Percentiles rank a stretch among this genome's conserved stretches.
phyloP scores from a whole-genome alignment of 2,113 vertebrate genomes.

The Notarius lentiginosus region DNA sequence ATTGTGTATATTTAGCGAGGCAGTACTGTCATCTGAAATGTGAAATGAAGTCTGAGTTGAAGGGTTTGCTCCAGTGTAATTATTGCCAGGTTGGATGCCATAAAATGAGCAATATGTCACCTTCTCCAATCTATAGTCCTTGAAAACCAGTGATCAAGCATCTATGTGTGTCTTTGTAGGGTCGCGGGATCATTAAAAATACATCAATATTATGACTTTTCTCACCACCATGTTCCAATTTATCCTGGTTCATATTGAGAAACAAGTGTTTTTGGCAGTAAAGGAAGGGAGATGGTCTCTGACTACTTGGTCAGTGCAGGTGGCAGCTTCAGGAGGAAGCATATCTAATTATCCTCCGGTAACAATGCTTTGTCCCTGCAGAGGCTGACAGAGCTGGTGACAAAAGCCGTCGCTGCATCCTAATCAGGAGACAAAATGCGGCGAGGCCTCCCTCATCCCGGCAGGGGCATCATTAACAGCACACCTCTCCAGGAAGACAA shows the following conservation, averaged over 20 bases:
- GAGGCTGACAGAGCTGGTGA: conserved; percentile 87
- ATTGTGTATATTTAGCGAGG: conserved; percentile 77
- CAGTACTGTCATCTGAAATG: conserved; percentile 77
- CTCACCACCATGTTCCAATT: conserved; percentile 3
- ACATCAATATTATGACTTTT: conserved; percentile 21
- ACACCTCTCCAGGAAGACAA: conserved; percentile 58
- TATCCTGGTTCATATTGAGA: conserved; percentile 30
- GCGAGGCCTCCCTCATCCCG: conserved; percentile 80
- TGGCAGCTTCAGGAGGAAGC: conserved; percentile 77
- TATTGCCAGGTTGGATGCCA: conserved; percentile 72
- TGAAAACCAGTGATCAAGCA: conserved; percentile 29
- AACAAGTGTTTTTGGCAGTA: conserved; percentile 34
- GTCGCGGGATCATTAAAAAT: conserved; percentile 13
- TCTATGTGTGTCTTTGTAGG: not conserved
- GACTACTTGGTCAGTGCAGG: conserved; percentile 76
- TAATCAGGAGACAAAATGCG: conserved; percentile 97
- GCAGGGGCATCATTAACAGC: conserved; percentile 87
- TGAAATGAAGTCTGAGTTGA: conserved; percentile 63
- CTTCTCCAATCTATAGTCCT: conserved; percentile 23
- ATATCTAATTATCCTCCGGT: conserved; percentile 91
- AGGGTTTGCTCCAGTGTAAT: conserved; percentile 67
- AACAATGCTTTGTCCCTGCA: conserved; percentile 89
- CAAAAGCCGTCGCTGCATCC: conserved; percentile 90
- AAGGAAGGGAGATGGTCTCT: conserved; percentile 59
- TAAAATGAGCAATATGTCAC: conserved; percentile 63